Evolutionary conservation across 1,140 invertebrate genomes (phyloP).

Genomic region (Drosophila teissieri): DNA sequence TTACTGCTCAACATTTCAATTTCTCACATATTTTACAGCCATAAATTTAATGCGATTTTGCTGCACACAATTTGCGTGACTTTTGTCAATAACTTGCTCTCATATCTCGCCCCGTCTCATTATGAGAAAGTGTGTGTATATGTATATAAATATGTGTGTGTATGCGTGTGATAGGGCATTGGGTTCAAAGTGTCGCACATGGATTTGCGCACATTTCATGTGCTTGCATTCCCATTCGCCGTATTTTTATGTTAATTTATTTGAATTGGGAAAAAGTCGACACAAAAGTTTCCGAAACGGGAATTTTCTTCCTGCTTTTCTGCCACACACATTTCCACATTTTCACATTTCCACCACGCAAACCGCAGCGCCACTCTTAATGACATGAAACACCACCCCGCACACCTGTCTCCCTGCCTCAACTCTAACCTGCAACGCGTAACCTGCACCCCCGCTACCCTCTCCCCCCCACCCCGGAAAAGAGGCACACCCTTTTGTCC

Average conservation of each 20-base stretch:
- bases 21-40: conserved; percentile 65
- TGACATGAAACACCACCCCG: conserved; percentile 43
- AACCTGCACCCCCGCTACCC: neutral
- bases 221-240: conserved; percentile 64
- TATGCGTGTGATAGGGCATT: neutral
- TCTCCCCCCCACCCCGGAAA: neutral
- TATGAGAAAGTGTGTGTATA: neutral
- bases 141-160: too few relatives aligned
- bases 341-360: conserved; percentile 17
- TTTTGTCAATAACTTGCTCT: conserved; percentile 76
- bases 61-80: conserved; percentile 73
- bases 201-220: conserved; percentile 73
- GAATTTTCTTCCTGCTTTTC: conserved; percentile 32
- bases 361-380: conserved; percentile 62
- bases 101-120: conserved; percentile 48
- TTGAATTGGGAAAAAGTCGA: conserved; percentile 59
- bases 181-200: conserved; percentile 66
- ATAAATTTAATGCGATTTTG: conserved; percentile 58
- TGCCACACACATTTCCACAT: neutral
- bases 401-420: neutral
- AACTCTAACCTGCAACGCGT: neutral
- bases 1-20: conserved; percentile 73
- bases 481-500: conserved; percentile 38
- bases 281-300: conserved; percentile 63
- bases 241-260: conserved; percentile 82